A percentile compares a stretch with the other conserved stretches of the same genome.
These are phyloP conservation scores for Ypsolopha sequella DNA, from an alignment of 2,888 invertebrate genomes.

Conservation along the genomic window DNA sequence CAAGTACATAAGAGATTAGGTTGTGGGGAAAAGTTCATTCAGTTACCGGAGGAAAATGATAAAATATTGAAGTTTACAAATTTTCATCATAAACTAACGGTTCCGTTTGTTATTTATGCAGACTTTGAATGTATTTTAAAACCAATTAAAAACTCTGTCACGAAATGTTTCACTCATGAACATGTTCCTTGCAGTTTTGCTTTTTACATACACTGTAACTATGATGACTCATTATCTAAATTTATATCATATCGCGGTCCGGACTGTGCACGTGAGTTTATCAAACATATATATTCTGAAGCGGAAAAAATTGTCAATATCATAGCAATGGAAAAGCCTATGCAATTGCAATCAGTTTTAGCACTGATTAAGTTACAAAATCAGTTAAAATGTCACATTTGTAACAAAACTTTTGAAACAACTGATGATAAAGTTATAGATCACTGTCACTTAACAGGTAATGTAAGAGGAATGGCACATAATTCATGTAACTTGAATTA, in stretches of 20 bases:
- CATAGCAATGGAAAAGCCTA: no score
- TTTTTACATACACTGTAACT: conserved; percentile 21
- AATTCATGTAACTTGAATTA: conserved; percentile 15
- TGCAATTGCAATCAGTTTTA: no score
- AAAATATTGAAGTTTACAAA: conserved; percentile 12
- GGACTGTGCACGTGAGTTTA: conserved; percentile 17
- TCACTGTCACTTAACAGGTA: no score
- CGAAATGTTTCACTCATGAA: conserved; percentile 13
- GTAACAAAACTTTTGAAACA: no score
- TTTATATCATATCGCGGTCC: conserved; percentile 16
- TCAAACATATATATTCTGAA: conserved; percentile 14
- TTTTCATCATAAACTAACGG: conserved; percentile 9
- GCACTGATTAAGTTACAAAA: no score
- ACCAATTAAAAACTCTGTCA: no score
- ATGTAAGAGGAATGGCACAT: conserved; percentile 17
- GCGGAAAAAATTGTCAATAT: no score
- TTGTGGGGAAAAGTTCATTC: conserved; percentile 6
- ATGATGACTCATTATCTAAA: conserved; percentile 16
- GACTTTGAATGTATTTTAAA: conserved; percentile 17
- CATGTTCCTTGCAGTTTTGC: conserved; percentile 21
- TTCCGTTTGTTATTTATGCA: conserved; percentile 16
- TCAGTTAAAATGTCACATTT: no score
- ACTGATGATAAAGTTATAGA: no score
- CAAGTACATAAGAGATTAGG: conserved; percentile 9
- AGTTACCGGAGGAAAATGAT: conserved; percentile 6